Base-by-base conservation (phyloP, 2,888 invertebrate genomes). In the Crocallis elinguaria region DNA sequence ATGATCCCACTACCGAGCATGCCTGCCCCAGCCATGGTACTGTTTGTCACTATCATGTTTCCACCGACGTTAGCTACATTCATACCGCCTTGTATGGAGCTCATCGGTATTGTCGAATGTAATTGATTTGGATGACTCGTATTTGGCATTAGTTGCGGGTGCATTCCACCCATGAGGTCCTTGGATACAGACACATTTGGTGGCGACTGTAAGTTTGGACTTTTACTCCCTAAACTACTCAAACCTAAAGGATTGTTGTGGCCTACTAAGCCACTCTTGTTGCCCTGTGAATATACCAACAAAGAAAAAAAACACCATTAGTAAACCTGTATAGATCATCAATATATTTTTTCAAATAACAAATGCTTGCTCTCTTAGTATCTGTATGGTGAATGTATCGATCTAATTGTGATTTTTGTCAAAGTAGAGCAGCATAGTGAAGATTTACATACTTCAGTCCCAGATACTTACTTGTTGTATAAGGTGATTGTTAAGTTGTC, bases 151-250 rank as follows among this genome's bases (percentile, higher is more conserved):
- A 94, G 93, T 93, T 94, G 95, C 58, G 94, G 94, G 86, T 94
- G 93, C 79, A 92, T 86, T 51, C 92, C 92, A 77, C 95, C 94
- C 86, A 96, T 95, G 65, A 95, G 95, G 68, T 96, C 95, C 87
- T 96, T 96, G 66, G 95, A 94, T 59, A 95, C 95, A 60, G 95
- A 95, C 69, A 96, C 95, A 75, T 96, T 96, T 38, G 96, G 96
- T 51, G 96, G 96, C 48, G 96, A 96, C 84, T 97, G 97, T 79
- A 97, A 90, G 79, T 95, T 96, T 61, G 96, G 96, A 84, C 96
- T 96, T 84, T 96, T 96, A 86, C 93, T 96, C 62, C 96, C 95
- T 82, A 96, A 90, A 73, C 94, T 94, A 76, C 94, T 95, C 84
- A 95, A 94, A 60, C 94, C 93, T 92, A 96, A 93, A 42, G 94